Evolutionary conservation across 1,140 invertebrate genomes (phyloP), one percentile per base, ranked within the genome.

Genomic region (Drosophila bifasciata): DNA sequence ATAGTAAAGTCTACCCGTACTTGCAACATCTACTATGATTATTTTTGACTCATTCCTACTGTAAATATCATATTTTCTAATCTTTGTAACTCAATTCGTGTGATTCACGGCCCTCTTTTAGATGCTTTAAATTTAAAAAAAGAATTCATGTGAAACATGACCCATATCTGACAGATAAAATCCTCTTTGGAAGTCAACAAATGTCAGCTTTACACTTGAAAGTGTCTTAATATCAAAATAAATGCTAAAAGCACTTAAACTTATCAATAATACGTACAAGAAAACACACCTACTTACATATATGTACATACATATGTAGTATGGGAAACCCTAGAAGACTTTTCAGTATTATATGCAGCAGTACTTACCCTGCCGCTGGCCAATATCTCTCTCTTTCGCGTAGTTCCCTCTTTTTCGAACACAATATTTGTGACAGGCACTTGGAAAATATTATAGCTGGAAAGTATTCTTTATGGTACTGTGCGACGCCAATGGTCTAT

Each of bases 391-490:
- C 28, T 32, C 9, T 32, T 3, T 36, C 11, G 19, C 19, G 19
- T 21, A 21, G 4, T 4, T 13, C 4, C 2, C 11, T 13, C 32
- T 36, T 36, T 13, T 36, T 13, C 4, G 40, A 57, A 49, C 43
- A 50, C 46, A 45, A 71, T 51, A 49, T 83, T 78, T 63, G 79
- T 78, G 66, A 71, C 67, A 51, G 53, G 56, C 48, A 74, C 72
- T 81, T 80, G 68, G 53, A 15, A 25, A 58, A 46, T 72, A 41
- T 43, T 62, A 76, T 60, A 49, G 62, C 50, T 56, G 5, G 46
- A 19, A 60, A 52, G 39, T 73, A 50, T 57, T 59, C 55, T 45
- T 17, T 70, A 58, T 66, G n/a, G n/a, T n/a, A n/a, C n/a, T 59
- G 44, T 55, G 46, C 11, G 32, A 36, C 32, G 32, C 32, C 32